These are phyloP conservation scores for Meloidogyne floridensis DNA, from an alignment of 1,140 invertebrate species.

Conservation along the genomic window DNA sequence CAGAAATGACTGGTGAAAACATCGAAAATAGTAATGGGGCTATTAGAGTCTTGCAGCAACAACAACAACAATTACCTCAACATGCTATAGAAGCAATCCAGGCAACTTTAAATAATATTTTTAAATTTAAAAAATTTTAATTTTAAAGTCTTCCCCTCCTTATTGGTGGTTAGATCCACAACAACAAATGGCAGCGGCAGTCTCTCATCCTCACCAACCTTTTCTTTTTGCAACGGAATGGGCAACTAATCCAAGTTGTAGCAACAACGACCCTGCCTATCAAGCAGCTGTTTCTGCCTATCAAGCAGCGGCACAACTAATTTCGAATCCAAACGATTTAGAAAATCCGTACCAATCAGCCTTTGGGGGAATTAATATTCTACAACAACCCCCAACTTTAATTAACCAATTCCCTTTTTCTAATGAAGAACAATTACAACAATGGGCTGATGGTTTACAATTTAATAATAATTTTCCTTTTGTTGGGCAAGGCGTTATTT, in stretches of 20 bases:
- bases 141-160: background rate
- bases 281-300: background rate
- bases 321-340: background rate
- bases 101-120: background rate
- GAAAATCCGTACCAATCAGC: background rate
- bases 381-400: background rate
- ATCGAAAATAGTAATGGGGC: background rate
- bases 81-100: background rate
- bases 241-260: background rate
- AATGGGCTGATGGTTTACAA: constrained; percentile 4
- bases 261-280: background rate
- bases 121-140: background rate
- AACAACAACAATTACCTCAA: background rate
- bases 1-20: background rate
- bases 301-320: background rate
- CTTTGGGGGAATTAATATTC: background rate
- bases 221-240: background rate
- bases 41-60: background rate
- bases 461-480: constrained; percentile 2
- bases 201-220: background rate
- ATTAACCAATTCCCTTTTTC: background rate
- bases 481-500: background rate
- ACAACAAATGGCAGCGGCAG: background rate
- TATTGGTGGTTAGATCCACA: constrained; percentile 8
- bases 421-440: constrained; percentile 9